These are phyloP conservation scores for Orchestes rusci DNA, from an alignment of 2,888 invertebrate genomes.

Conservation along the genomic window DNA sequence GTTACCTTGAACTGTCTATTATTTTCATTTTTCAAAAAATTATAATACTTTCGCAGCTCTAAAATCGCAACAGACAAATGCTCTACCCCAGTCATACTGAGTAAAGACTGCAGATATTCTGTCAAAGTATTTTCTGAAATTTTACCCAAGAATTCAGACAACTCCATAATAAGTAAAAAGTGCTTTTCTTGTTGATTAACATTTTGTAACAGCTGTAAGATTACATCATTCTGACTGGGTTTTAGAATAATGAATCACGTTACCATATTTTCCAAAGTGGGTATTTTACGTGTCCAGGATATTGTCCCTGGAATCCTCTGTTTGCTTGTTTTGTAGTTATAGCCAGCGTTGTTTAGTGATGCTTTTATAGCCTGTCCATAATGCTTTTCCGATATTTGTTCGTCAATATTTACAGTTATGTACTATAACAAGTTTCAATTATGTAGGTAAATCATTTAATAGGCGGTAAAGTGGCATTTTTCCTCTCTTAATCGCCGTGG, in stretches of 20 bases:
- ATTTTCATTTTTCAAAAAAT: slow-evolving; percentile 29
- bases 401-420: slow-evolving; percentile 36
- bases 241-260: slow-evolving; percentile 3
- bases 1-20: slow-evolving; percentile 24
- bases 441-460: too few species aligned
- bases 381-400: slow-evolving; percentile 29
- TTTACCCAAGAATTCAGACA: slow-evolving; percentile 38
- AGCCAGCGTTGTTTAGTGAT: slow-evolving; percentile 32
- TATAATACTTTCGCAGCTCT: slow-evolving; percentile 40
- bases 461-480: too few species aligned
- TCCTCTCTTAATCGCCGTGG: too few species aligned
- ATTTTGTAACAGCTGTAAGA: slow-evolving; percentile 26
- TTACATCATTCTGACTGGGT: neutral
- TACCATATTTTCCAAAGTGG: slow-evolving; percentile 29
- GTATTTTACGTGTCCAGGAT: slow-evolving; percentile 41
- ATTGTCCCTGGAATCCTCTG: slow-evolving; percentile 41
- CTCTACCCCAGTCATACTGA: slow-evolving; percentile 32
- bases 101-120: slow-evolving; percentile 35
- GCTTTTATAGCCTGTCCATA: slow-evolving; percentile 35
- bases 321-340: slow-evolving; percentile 34
- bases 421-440: slow-evolving; percentile 30
- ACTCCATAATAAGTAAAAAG: slow-evolving; percentile 42
- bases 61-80: slow-evolving; percentile 41
- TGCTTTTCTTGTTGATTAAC: slow-evolving; percentile 35
- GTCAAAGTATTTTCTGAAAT: slow-evolving; percentile 37